Conservation (phyloP, 2,888 invertebrate genomes). For the Cataglyphis albicans region DNA sequence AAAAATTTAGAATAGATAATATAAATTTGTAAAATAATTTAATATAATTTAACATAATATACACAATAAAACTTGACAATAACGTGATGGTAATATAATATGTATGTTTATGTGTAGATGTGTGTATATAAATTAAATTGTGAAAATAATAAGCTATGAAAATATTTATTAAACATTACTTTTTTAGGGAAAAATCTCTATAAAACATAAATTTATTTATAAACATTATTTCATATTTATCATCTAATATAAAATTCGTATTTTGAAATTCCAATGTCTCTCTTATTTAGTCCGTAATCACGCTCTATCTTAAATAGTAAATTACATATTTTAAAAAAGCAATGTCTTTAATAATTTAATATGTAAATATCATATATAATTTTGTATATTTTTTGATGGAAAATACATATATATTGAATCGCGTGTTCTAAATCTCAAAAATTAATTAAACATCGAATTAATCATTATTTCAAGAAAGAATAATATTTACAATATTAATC, state of each 20-base stretch:
- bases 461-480: constrained; percentile 61
- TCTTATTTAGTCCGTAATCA: constrained; percentile 1
- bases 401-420: not conserved
- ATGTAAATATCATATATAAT: constrained; percentile 31
- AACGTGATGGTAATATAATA: constrained; percentile 1
- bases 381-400: constrained; percentile 30
- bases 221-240: not conserved
- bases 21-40: constrained; percentile 3
- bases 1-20: not conserved
- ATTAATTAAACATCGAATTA: constrained; percentile 31
- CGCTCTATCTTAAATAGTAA: constrained; percentile 18
- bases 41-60: constrained; percentile 18
- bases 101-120: not conserved
- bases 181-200: not conserved
- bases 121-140: too few species aligned
- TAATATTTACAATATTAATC: constrained; percentile 31
- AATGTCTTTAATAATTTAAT: constrained; percentile 22
- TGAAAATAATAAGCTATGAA: not conserved
- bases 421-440: not conserved
- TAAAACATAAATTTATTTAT: not conserved
- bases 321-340: constrained; percentile 10
- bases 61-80: not conserved
- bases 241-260: not conserved
- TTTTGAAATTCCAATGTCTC: not conserved
- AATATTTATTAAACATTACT: not conserved